Percentiles rank a stretch among this genome's conserved stretches.
Evolutionary conservation across 2,888 invertebrate genomes (phyloP).

Genomic region (Lasius fuliginosus): DNA sequence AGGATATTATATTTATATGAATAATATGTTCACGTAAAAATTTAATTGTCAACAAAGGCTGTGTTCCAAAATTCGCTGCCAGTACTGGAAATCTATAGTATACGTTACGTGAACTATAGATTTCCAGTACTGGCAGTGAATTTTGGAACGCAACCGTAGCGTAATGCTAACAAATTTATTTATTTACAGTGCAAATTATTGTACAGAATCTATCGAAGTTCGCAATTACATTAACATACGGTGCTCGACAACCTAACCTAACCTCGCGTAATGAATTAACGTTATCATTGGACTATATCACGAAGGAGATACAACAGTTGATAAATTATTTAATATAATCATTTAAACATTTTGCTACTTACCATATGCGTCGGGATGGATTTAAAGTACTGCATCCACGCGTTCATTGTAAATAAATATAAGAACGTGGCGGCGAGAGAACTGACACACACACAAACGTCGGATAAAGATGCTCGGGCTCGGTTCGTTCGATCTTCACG

Average conservation of each 20-base stretch:
- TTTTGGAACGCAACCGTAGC: too few relatives aligned
- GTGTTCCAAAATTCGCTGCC: too few relatives aligned
- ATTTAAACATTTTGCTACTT: slow-evolving; percentile 55
- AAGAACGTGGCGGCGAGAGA: slow-evolving; percentile 29
- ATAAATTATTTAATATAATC: neutral
- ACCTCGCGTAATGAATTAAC: neutral
- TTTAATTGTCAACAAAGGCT: neutral
- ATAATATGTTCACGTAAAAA: neutral
- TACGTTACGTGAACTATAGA: too few relatives aligned
- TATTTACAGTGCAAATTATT: slow-evolving; percentile 6
- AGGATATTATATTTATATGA: neutral
- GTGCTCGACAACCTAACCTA: slow-evolving; percentile 59
- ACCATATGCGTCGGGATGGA: slow-evolving; percentile 84
- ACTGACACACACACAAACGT: neutral
- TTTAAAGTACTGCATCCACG: slow-evolving; percentile 80
- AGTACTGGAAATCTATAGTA: too few relatives aligned
- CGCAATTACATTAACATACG: slow-evolving; percentile 53
- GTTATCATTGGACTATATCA: neutral
- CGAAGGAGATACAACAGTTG: neutral
- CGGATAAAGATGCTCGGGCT: neutral
- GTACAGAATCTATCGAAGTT: neutral
- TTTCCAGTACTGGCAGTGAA: too few relatives aligned
- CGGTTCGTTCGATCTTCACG: neutral
- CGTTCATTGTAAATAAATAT: slow-evolving; percentile 76
- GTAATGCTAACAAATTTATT: neutral